A percentile compares a stretch with the other conserved stretches of the same genome.
These are phyloP conservation scores for Dinocampus coccinellae DNA, from an alignment of 2,888 invertebrate species.

Conservation along the genomic window DNA sequence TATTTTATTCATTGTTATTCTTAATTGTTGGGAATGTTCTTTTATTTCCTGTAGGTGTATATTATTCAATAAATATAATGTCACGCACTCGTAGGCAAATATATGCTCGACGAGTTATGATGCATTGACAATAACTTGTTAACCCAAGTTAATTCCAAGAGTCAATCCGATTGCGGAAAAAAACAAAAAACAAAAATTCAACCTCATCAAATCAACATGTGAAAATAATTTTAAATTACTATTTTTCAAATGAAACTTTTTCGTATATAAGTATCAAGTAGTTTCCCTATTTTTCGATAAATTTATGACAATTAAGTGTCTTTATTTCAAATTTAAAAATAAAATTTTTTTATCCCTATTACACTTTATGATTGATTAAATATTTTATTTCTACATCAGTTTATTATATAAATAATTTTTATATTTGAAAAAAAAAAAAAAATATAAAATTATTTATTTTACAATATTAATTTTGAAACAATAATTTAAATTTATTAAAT, in stretches of 20 bases:
- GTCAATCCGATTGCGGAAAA: not conserved
- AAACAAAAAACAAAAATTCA: not conserved
- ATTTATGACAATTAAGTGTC: too few relatives aligned
- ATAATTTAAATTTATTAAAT: not conserved
- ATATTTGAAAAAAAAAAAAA: too few relatives aligned
- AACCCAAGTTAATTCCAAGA: slow-evolving; percentile 1
- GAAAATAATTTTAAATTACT: not conserved
- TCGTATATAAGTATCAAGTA: too few relatives aligned
- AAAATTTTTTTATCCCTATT: too few relatives aligned
- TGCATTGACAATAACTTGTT: slow-evolving; percentile 10
- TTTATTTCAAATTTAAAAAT: too few relatives aligned
- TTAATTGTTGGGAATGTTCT: not conserved
- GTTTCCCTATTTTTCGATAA: too few relatives aligned
- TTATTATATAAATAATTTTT: too few relatives aligned
- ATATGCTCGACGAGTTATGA: not conserved
- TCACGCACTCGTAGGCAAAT: not conserved
- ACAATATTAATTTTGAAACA: not conserved
- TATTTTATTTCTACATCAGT: too few relatives aligned
- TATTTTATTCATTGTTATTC: not conserved
- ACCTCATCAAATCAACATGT: not conserved
- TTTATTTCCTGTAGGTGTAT: not conserved
- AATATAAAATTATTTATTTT: too few relatives aligned
- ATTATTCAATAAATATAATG: not conserved
- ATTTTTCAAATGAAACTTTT: too few relatives aligned
- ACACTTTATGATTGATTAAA: too few relatives aligned